A percentile compares a stretch with the other conserved stretches of the same genome.
phyloP scores from a whole-genome alignment of 2,888 invertebrate species.

The Amblyjoppa proteus region DNA sequence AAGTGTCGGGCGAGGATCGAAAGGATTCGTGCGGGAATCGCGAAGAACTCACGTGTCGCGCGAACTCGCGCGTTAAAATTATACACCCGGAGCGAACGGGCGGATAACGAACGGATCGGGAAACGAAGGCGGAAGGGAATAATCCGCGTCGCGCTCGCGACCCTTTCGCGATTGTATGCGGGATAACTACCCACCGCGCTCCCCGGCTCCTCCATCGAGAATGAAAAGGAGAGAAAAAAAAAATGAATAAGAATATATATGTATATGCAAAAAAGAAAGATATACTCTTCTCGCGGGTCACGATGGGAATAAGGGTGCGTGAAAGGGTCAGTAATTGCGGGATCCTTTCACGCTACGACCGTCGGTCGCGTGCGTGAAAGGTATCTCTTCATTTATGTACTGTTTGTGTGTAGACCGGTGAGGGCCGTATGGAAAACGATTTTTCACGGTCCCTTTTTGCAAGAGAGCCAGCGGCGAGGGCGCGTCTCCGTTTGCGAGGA shows the following conservation, averaged over 20 bases:
- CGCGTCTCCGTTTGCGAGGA: conserved; percentile 50
- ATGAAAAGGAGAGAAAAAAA: conserved; percentile 1
- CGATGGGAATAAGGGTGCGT: conserved; percentile 40
- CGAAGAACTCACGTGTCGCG: background rate
- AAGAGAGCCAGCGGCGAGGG: background rate
- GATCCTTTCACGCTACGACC: conserved; percentile 54
- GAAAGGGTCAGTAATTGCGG: conserved; percentile 64
- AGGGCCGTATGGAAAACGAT: conserved; percentile 37
- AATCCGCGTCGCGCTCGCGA: conserved; percentile 56
- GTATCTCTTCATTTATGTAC: conserved; percentile 60
- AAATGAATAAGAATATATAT: background rate
- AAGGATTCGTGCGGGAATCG: conserved; percentile 40
- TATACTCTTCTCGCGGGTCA: conserved; percentile 45
- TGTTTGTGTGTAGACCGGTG: conserved; percentile 11
- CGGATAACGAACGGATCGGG: conserved; percentile 29
- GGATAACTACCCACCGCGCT: conserved; percentile 59
- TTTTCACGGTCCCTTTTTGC: conserved; percentile 36
- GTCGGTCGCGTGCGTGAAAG: conserved; percentile 56
- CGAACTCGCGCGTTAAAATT: conserved; percentile 62
- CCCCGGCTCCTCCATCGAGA: conserved; percentile 30
- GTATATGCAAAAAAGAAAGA: background rate
- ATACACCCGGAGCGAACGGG: conserved; percentile 35
- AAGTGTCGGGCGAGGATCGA: conserved; percentile 1
- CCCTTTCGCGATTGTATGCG: conserved; percentile 60
- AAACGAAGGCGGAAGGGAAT: conserved; percentile 47